Base-by-base conservation (phyloP, 2,888 invertebrate genomes). In the Agapostemon virescens region DNA sequence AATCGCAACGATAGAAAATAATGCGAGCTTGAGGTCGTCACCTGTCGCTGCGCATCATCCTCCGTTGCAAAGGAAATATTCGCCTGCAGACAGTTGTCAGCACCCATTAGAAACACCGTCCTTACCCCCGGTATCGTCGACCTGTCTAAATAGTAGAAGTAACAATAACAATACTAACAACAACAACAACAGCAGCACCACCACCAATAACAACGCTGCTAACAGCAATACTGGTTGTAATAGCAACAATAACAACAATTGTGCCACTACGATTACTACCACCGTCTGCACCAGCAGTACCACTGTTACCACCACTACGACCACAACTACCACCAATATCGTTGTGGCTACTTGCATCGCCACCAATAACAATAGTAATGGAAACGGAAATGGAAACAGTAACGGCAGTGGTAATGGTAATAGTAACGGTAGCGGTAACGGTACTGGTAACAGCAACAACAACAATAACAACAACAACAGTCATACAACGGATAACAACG, bases 11-110 rank as follows among this genome's bases (percentile, higher is more conserved):
- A 93, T 94, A 23, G 93, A 94, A 81, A 93, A 93, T 74, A 89
- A 92, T 1, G 92, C 93, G 55, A 93, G 93, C 4, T 93, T 94
- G 0, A 91, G 94, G 75, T 93, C 93, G 2, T 93, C 94, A 0
- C 93, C 94, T 0, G 91, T 93, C 4, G 90, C 93, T 2, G 90
- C 93, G 2, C 92, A 93, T 73, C 94, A 96, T 91, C 95, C 95
- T 66, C 95, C 95, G 4, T 93, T 96, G 45, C 96, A 96, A 90
- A 94, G 96, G 87, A 96, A 96, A 92, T 96, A 95, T 90, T 95
- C 96, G 3, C 95, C 95, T 0, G 94, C 93, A 5, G 87, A 87
- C 6, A 84, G 84, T 26, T 87, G 87, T 58, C 86, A 85, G 6
- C 85, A 86, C 58, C 45, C 90, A 83, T 81, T 89, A 71, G 94